Evolutionary conservation across 2,888 invertebrate species (phyloP).

Genomic region (Lamproptera curius): DNA sequence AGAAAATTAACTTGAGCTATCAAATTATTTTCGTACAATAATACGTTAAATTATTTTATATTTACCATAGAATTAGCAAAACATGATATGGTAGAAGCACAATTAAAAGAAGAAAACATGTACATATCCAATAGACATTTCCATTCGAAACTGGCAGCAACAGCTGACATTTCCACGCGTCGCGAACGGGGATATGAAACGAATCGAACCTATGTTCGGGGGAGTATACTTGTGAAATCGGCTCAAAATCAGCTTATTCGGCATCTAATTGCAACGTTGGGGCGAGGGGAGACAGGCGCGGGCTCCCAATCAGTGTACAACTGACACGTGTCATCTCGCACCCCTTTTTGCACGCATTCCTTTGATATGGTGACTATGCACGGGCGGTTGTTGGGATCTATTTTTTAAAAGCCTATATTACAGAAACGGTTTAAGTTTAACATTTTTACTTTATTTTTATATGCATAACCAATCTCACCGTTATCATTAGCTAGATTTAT

Average conservation of each 20-base stretch:
- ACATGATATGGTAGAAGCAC: too few species aligned
- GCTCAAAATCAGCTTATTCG: conserved; percentile 60
- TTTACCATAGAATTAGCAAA: too few species aligned
- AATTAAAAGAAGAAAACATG: too few species aligned
- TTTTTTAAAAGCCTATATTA: too few species aligned
- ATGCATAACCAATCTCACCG: too few species aligned
- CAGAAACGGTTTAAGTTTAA: too few species aligned
- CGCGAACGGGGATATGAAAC: conserved; percentile 14
- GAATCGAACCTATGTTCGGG: conserved; percentile 22
- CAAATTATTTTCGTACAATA: not conserved
- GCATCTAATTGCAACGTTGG: conserved; percentile 51
- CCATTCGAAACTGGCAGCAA: too few species aligned
- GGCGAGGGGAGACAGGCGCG: conserved; percentile 30
- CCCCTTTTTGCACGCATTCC: conserved; percentile 67
- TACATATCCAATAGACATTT: too few species aligned
- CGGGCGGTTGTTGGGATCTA: conserved; percentile 31
- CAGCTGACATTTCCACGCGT: too few species aligned
- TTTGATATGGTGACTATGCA: conserved; percentile 42
- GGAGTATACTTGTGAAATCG: conserved; percentile 26
- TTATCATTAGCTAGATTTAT: too few species aligned
- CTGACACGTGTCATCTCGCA: conserved; percentile 70
- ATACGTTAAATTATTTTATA: too few species aligned
- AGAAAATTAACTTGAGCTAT: not conserved
- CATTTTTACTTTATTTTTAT: not conserved
- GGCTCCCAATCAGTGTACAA: conserved; percentile 64